Conservation (phyloP, 2,888 invertebrate genomes). For the Elaeidobius kamerunicus region DNA sequence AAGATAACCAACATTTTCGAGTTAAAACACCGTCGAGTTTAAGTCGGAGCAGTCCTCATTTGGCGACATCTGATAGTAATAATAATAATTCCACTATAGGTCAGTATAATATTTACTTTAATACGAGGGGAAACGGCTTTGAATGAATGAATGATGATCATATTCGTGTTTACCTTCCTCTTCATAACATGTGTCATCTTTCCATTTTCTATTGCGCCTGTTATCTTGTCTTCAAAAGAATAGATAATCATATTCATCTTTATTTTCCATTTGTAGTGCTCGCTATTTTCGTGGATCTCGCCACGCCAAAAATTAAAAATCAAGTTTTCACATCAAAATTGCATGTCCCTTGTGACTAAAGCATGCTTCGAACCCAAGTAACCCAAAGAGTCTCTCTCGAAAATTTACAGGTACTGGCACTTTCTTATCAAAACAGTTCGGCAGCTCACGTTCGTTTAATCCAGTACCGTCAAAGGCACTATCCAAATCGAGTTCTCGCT, state of each 20-base stretch:
- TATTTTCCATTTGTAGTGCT: too few species aligned
- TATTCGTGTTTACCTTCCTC: too few species aligned
- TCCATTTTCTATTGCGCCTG: too few species aligned
- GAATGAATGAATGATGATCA: background rate
- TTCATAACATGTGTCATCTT: too few species aligned
- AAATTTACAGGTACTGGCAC: constrained; percentile 44
- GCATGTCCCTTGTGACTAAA: constrained; percentile 16
- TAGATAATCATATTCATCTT: too few species aligned
- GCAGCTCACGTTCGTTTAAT: constrained; percentile 77
- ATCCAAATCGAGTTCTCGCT: constrained; percentile 52
- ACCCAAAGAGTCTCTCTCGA: constrained; percentile 12
- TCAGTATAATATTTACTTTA: constrained; percentile 10
- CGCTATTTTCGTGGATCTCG: too few species aligned
- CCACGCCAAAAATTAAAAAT: background rate
- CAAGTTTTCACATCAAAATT: background rate
- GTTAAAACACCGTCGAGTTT: constrained; percentile 51
- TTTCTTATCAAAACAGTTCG: constrained; percentile 72
- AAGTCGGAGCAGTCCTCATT: constrained; percentile 63
- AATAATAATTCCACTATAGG: constrained; percentile 22
- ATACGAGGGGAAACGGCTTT: background rate
- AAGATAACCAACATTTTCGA: constrained; percentile 54
- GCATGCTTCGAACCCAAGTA: constrained; percentile 19
- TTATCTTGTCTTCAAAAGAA: too few species aligned
- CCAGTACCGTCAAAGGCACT: constrained; percentile 54
- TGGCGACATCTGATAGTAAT: constrained; percentile 49